These are phyloP conservation scores for Trididemnum nubilum DNA, from an alignment of 23 tunicate species.

Conservation along the genomic window DNA sequence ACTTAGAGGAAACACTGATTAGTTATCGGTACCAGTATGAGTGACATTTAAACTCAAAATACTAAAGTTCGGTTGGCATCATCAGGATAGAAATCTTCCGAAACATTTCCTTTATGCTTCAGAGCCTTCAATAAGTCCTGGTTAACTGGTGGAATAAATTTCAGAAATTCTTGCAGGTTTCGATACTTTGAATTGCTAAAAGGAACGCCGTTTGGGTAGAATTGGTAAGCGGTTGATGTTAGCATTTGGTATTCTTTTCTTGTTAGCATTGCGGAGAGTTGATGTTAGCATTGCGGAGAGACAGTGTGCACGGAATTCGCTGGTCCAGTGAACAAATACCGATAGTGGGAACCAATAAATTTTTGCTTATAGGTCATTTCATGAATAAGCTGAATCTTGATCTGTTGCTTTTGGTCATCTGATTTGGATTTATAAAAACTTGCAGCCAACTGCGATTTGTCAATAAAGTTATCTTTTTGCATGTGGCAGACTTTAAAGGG, in stretches of 20 bases:
- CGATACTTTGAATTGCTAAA: neutral
- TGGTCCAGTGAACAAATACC: neutral
- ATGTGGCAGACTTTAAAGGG: neutral
- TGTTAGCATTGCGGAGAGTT: too few species aligned
- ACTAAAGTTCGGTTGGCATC: too few species aligned
- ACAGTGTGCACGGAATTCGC: neutral
- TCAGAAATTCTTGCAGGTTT: conserved; percentile 13
- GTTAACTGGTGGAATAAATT: conserved; percentile 9
- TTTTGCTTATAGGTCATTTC: conserved; percentile 1
- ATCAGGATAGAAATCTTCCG: neutral
- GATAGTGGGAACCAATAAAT: neutral
- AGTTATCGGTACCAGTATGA: too few species aligned
- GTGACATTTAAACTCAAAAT: too few species aligned
- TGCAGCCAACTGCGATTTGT: neutral
- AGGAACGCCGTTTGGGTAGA: conserved; percentile 8
- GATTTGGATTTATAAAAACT: neutral
- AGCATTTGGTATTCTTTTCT: neutral
- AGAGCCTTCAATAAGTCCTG: neutral
- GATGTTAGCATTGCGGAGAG: neutral
- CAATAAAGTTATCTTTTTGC: neutral
- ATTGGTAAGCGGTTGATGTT: neutral
- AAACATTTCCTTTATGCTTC: conserved; percentile 1
- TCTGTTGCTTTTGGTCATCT: neutral
- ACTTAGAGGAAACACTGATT: neutral
- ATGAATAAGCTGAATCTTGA: neutral